phyloP scores from a whole-genome alignment of 2,888 invertebrate genomes.

The Galeruca laticollis region DNA sequence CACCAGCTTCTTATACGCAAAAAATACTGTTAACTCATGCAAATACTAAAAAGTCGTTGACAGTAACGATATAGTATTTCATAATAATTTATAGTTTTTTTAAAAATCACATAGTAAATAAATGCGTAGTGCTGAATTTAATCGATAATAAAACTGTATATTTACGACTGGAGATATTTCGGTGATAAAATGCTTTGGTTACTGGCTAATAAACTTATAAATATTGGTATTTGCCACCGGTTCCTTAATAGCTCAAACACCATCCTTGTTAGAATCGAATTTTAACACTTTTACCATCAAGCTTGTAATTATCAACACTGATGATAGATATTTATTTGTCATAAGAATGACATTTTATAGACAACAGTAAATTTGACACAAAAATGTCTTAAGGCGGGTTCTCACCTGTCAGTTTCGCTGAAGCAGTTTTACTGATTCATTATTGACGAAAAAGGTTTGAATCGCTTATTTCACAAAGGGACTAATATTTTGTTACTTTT shows the following conservation, averaged over 20 bases:
- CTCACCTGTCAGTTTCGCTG: too few species aligned
- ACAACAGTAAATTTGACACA: too few species aligned
- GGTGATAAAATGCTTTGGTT: slow-evolving; percentile 21
- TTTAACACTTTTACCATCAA: too few species aligned
- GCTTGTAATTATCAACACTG: too few species aligned
- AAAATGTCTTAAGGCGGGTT: too few species aligned
- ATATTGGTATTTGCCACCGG: neutral
- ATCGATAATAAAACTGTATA: slow-evolving; percentile 25
- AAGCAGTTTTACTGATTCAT: too few species aligned
- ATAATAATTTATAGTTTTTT: slow-evolving; percentile 24
- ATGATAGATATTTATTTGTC: too few species aligned
- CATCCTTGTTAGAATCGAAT: neutral
- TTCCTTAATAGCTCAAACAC: neutral
- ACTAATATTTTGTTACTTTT: too few species aligned
- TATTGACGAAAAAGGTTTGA: too few species aligned
- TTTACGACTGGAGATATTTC: slow-evolving; percentile 23
- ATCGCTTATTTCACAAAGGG: too few species aligned
- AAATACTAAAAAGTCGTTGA: slow-evolving; percentile 3
- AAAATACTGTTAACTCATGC: slow-evolving; percentile 10
- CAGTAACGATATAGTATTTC: slow-evolving; percentile 29
- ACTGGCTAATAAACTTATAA: slow-evolving; percentile 9
- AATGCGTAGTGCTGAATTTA: slow-evolving; percentile 12
- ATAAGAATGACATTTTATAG: too few species aligned
- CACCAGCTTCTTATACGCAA: neutral
- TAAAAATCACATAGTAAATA: slow-evolving; percentile 1